Evolutionary conservation across 2,888 invertebrate species (phyloP).

Genomic region (Tetragnatha montana): DNA sequence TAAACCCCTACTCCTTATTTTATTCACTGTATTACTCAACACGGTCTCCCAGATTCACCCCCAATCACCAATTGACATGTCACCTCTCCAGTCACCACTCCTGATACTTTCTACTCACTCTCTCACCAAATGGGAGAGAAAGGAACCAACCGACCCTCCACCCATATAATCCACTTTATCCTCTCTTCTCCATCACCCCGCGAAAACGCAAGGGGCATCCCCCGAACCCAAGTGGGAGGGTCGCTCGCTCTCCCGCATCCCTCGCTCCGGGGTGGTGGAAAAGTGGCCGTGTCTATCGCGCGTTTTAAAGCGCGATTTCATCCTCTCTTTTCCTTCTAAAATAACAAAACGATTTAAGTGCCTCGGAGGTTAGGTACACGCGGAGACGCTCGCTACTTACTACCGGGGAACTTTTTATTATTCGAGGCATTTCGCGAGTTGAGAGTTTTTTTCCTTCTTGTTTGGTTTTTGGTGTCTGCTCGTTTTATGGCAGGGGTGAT

Average conservation of each 20-base stretch:
- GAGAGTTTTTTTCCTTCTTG: background rate
- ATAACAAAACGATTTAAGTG: background rate
- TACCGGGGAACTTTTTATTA: background rate
- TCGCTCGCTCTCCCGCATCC: background rate
- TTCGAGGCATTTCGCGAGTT: background rate
- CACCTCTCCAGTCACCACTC: no score
- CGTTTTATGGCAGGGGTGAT: background rate
- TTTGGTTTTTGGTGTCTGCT: background rate
- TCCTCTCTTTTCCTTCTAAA: background rate
- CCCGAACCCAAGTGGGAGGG: background rate
- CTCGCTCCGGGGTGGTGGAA: background rate
- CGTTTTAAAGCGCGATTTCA: background rate
- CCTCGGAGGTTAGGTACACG: background rate
- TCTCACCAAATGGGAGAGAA: background rate
- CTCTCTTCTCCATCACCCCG: background rate
- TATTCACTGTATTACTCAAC: background rate
- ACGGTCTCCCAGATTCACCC: no score
- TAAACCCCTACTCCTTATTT: no score
- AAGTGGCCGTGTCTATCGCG: background rate
- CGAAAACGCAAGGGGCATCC: background rate
- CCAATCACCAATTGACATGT: no score
- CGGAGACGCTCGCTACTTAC: background rate
- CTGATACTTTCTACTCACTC: background rate
- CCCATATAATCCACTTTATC: conserved; percentile 18
- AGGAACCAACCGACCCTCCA: background rate